Base-by-base conservation (phyloP, 2,888 invertebrate species). In the Catonia carolina region DNA sequence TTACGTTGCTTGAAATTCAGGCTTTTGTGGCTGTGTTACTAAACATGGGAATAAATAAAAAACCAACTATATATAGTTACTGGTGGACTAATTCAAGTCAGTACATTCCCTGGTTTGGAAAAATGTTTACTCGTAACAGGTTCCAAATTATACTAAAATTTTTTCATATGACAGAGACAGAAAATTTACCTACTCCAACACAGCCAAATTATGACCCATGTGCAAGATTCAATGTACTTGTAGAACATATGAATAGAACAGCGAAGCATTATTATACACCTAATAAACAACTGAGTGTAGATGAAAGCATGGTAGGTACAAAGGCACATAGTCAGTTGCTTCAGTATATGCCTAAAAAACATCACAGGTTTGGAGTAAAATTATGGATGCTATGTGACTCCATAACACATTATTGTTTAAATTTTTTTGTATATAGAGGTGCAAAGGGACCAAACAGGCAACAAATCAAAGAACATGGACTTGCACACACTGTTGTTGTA, bases 291-390 rank as follows among this genome's bases (percentile, higher is more conserved):
- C 18, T 41, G 18, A 20, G 20, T 5, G 22, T 41, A 20, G 41
- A 41, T 41, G 41, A 48, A 14, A 56, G 56, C 17, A 18, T 51
- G 1, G 36, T 56, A n/a, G 47, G 35, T 20, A 47, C 53, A 14
- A 56, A 56, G 27, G 22, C 23, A 14, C 56, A 56, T 20, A 27
- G 31, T 10, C 50, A 50, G 17, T 31, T 55, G 7, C 3, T 10
- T 10, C 50, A 55, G 18, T 55, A 55, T 14, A 14, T 50, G 31
- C 55, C 55, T n/a, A 55, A 55, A 41, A 55, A 55, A 23, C 37
- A 17, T 18, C 55, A 55, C 20, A 45, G 55, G 10, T 55, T 49
- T 49, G 49, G 55, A 4, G 35, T 55, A n/a, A 55, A 55, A 31
- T 42, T 55, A 2, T 55, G 55, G 55, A 22, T 18, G 41, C 39